Conservation (phyloP, 2,113 vertebrate species). For the Indri indri region DNA sequence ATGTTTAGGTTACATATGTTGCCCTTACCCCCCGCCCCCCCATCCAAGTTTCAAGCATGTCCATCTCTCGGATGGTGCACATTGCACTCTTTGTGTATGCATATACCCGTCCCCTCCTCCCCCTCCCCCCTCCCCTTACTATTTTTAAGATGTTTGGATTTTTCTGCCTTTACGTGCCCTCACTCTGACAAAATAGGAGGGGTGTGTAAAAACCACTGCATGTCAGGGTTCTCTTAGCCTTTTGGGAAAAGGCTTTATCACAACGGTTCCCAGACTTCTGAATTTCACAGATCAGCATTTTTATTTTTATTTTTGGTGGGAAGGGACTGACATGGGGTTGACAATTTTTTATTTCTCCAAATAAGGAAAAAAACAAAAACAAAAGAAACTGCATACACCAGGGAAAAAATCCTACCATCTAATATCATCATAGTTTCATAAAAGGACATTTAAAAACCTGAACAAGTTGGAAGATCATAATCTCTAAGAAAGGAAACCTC, state of each 20-base stretch:
- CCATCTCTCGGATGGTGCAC: too few species aligned
- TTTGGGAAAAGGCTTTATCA: background rate
- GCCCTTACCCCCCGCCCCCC: too few species aligned
- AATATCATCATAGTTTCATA: background rate
- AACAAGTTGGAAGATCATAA: background rate
- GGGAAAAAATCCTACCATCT: background rate
- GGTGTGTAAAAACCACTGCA: background rate
- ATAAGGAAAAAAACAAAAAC: background rate
- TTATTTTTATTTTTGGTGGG: background rate
- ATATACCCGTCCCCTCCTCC: too few species aligned
- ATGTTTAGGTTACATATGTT: too few species aligned
- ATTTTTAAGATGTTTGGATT: background rate
- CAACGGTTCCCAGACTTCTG: background rate
- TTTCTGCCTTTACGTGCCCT: background rate
- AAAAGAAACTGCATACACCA: background rate
- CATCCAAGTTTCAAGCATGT: too few species aligned
- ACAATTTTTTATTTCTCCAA: background rate
- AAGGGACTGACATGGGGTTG: background rate
- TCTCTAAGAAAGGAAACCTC: background rate
- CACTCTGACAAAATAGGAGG: background rate
- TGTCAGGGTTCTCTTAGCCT: background rate
- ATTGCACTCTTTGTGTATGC: too few species aligned
- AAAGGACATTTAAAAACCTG: background rate
- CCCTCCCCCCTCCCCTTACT: too few species aligned
- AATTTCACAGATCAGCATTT: background rate